Conservation (phyloP, 2,888 invertebrate species). For the Phasia obesa region DNA sequence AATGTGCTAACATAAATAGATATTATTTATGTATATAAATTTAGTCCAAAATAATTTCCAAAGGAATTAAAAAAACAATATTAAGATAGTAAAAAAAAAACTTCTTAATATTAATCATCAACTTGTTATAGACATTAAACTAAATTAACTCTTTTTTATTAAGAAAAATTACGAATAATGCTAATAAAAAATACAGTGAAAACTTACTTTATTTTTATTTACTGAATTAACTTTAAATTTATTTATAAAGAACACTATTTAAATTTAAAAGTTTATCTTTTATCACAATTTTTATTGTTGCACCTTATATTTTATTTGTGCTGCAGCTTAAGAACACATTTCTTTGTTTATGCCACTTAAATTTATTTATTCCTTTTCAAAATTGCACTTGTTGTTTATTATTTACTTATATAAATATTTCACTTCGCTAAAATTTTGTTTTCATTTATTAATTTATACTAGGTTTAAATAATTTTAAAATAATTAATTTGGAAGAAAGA, state of each 20-base stretch:
- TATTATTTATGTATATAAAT: background rate
- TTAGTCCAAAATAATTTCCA: background rate
- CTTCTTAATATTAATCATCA: constrained; percentile 31
- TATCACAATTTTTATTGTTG: constrained; percentile 10
- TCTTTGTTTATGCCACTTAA: constrained; percentile 42
- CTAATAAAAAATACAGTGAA: background rate
- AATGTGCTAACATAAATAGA: background rate
- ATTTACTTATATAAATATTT: constrained; percentile 2
- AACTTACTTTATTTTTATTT: background rate
- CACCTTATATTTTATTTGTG: constrained; percentile 17
- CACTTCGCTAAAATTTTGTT: constrained; percentile 2
- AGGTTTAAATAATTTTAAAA: background rate
- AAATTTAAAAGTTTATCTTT: no score
- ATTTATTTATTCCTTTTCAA: constrained; percentile 1
- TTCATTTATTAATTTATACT: constrained; percentile 13
- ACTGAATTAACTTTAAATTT: background rate
- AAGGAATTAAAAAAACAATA: background rate
- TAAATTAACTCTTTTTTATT: constrained; percentile 8
- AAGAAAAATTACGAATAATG: background rate
- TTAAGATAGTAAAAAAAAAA: constrained; percentile 18
- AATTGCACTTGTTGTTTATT: constrained; percentile 40
- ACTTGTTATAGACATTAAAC: background rate
- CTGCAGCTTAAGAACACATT: constrained; percentile 28
- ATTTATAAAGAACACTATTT: background rate
- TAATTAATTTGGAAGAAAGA: background rate